Conservation (phyloP, 2,888 invertebrate species). For the Sphecodes monilicornis region DNA sequence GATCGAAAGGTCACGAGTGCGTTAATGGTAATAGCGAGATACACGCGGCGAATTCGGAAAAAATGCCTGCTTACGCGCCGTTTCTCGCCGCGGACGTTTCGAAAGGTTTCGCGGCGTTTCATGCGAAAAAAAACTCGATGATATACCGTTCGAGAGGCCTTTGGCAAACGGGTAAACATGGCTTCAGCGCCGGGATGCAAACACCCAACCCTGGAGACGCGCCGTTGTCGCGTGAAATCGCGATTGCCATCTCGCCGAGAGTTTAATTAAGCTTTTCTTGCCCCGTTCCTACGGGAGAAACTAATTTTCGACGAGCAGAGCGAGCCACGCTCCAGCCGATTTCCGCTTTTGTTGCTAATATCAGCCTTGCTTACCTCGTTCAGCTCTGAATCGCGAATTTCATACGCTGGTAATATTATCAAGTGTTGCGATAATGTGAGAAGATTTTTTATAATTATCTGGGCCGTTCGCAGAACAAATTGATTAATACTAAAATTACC, state of each 20-base stretch:
- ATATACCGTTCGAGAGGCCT: slow-evolving; percentile 57
- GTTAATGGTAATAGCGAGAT: slow-evolving; percentile 27
- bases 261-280: slow-evolving; percentile 14
- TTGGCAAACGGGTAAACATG: slow-evolving; percentile 23
- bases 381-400: background rate
- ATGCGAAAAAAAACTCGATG: slow-evolving; percentile 35
- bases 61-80: background rate
- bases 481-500: too few relatives aligned
- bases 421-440: too few relatives aligned
- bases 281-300: background rate
- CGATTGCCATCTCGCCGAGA: slow-evolving; percentile 18
- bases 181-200: background rate
- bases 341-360: background rate
- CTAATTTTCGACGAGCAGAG: background rate
- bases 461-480: too few relatives aligned
- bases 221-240: slow-evolving; percentile 23
- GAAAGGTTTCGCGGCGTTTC: slow-evolving; percentile 41
- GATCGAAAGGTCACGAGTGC: slow-evolving; percentile 49
- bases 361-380: background rate
- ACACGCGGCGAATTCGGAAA: slow-evolving; percentile 37
- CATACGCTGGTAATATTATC: too few relatives aligned
- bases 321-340: background rate
- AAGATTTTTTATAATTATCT: too few relatives aligned
- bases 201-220: background rate
- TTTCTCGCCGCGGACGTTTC: slow-evolving; percentile 35